Evolutionary conservation across 2,797 vertebrate genomes (phyloP).

Genomic region (Bradypodion ventrale): DNA sequence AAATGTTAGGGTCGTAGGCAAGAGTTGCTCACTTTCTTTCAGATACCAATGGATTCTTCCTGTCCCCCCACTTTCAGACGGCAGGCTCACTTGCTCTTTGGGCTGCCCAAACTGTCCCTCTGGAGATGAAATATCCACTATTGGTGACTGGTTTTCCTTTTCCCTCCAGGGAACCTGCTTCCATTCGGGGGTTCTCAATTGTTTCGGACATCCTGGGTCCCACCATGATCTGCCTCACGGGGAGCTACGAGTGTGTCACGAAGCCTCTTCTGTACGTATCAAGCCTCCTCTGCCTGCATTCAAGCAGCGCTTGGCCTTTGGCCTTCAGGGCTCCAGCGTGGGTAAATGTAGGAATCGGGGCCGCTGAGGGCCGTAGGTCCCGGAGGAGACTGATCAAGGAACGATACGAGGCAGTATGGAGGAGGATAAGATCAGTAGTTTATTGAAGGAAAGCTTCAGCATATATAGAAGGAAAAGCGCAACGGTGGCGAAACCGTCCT

Average conservation of each 20-base stretch:
- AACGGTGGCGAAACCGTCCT: too few relatives aligned
- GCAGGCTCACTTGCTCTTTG: neutral
- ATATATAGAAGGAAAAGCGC: too few relatives aligned
- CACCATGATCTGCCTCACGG: constrained; percentile 94
- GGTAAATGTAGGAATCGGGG: too few relatives aligned
- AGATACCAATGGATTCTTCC: too few relatives aligned
- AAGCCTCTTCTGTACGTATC: constrained; percentile 86
- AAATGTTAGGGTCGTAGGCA: neutral
- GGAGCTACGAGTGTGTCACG: constrained; percentile 88
- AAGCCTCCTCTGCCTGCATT: neutral
- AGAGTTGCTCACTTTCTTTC: too few relatives aligned
- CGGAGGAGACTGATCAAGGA: too few relatives aligned
- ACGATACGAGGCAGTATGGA: too few relatives aligned
- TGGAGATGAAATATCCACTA: neutral
- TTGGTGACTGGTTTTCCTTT: constrained; percentile 22
- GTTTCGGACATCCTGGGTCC: constrained; percentile 92
- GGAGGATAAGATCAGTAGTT: too few relatives aligned
- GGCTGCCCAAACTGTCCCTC: constrained; percentile 35
- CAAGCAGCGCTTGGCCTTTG: constrained; percentile 56
- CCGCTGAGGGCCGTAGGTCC: too few relatives aligned
- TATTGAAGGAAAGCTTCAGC: too few relatives aligned
- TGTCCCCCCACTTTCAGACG: too few relatives aligned
- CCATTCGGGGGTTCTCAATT: constrained; percentile 91
- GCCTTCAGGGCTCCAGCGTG: neutral
- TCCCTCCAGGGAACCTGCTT: constrained; percentile 79